Evolutionary conservation across 2,113 vertebrate species (phyloP).

Genomic region (Chrysemys picta): DNA sequence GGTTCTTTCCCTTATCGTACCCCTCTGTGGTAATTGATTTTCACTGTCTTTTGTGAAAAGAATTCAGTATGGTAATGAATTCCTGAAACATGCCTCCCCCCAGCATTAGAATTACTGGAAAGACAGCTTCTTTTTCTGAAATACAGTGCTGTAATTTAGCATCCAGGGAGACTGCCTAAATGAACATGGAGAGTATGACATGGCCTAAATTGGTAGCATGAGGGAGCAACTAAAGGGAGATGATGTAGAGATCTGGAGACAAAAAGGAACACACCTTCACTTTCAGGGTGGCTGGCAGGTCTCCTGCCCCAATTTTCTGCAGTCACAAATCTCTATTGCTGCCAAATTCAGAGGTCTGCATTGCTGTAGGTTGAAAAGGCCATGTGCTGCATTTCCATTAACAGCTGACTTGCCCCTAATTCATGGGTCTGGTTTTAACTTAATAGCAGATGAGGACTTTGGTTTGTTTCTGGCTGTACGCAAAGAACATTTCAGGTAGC

Average conservation of each 20-base stretch:
- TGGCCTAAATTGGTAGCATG: constrained; percentile 1
- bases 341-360: not conserved
- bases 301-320: not conserved
- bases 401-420: not conserved
- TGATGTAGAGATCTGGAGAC: not conserved
- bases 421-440: not conserved
- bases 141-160: constrained; percentile 10
- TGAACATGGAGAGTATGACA: not conserved
- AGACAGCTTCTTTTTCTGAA: constrained; percentile 23
- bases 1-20: not conserved
- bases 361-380: not conserved
- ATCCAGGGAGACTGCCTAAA: not conserved
- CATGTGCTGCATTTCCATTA: not conserved
- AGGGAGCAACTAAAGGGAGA: constrained; percentile 12
- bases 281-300: not conserved
- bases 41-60: not conserved
- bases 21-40: constrained; percentile 25
- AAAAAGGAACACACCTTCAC: not conserved
- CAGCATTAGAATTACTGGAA: constrained; percentile 26
- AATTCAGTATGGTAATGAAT: constrained; percentile 18
- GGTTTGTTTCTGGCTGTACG: not conserved
- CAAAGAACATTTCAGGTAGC: not conserved
- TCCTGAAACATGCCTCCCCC: not conserved
- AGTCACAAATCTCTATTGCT: not conserved
- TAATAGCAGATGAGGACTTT: not conserved